phyloP scores from a whole-genome alignment of 2,888 invertebrate species.

The Netelia melanura region DNA sequence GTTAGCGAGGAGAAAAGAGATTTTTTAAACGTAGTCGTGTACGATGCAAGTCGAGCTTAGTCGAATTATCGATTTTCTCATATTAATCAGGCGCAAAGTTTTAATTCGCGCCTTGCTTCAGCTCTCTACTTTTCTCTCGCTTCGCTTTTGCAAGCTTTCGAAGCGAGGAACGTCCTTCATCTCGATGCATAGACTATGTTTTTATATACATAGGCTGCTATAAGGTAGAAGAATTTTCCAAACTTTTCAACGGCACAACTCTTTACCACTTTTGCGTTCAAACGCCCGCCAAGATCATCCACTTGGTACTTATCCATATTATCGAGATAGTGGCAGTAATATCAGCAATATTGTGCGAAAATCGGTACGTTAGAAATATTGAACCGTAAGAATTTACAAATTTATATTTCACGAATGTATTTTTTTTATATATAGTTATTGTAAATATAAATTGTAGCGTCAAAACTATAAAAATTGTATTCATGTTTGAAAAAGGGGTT shows the following conservation, averaged over 20 bases:
- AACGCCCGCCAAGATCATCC: constrained; percentile 19
- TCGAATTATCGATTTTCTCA: constrained; percentile 41
- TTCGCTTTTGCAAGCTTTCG: neutral
- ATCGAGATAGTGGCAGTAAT: neutral
- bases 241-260: constrained; percentile 27
- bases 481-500: no score
- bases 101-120: constrained; percentile 24
- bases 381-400: no score
- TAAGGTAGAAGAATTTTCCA: constrained; percentile 13
- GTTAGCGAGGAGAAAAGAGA: neutral
- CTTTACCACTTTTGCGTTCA: neutral
- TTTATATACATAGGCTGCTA: neutral
- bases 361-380: neutral
- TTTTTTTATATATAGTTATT: no score
- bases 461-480: no score
- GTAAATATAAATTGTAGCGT: no score
- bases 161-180: neutral
- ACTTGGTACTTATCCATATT: neutral
- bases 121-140: neutral
- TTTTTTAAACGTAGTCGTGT: neutral
- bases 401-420: no score
- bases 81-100: constrained; percentile 48
- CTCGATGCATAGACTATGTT: neutral
- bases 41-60: constrained; percentile 30
- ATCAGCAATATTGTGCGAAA: neutral